Percentiles rank a stretch among this genome's conserved stretches.
Conservation (phyloP, 2,113 vertebrate species). For the Megalops atlanticus region DNA sequence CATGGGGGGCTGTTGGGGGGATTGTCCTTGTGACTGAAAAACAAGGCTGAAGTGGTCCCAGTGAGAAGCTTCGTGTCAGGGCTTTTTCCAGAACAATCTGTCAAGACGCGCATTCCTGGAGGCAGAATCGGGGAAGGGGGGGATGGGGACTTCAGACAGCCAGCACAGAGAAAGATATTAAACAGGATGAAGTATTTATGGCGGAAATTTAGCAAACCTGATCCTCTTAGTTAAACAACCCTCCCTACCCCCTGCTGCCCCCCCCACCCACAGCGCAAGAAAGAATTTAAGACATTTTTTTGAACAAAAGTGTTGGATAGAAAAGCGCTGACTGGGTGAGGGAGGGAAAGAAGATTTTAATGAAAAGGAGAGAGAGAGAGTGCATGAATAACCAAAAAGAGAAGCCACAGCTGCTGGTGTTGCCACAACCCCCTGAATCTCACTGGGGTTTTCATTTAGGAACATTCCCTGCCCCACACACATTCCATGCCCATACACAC, state of each 20-base stretch:
- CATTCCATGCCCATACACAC: neutral
- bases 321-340: too few relatives aligned
- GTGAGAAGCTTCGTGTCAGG: neutral
- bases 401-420: too few relatives aligned
- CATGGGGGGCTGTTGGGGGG: neutral
- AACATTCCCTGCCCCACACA: neutral
- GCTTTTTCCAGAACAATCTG: neutral
- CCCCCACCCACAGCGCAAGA: neutral
- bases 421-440: neutral
- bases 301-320: too few relatives aligned
- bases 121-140: neutral
- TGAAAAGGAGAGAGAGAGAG: neutral
- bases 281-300: neutral
- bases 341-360: neutral
- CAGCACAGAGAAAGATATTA: neutral
- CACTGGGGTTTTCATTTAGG: neutral
- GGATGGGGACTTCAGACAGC: neutral
- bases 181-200: neutral
- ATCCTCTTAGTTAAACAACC: too few relatives aligned
- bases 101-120: neutral
- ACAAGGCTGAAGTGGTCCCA: neutral
- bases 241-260: too few relatives aligned
- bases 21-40: neutral
- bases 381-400: too few relatives aligned
- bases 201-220: too few relatives aligned